Percentiles rank a stretch among this genome's conserved stretches.
These are phyloP conservation scores for Erinaceus europaeus DNA, from an alignment of 2,113 vertebrate species.

Conservation along the genomic window DNA sequence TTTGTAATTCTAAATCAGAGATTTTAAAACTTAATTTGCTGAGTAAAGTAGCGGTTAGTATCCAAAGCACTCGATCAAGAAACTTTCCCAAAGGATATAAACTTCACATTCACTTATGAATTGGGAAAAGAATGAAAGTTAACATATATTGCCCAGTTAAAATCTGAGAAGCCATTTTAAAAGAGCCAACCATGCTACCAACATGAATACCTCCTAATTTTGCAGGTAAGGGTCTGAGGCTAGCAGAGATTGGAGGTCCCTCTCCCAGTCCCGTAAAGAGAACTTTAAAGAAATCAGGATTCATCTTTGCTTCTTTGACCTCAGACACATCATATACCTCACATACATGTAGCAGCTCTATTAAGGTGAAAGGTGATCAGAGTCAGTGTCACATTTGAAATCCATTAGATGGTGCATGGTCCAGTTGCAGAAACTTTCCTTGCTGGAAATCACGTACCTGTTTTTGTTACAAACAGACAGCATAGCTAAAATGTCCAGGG, in stretches of 20 bases:
- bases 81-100: background rate
- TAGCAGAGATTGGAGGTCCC: background rate
- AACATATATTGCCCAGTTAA: background rate
- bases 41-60: background rate
- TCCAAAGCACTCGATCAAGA: background rate
- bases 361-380: background rate
- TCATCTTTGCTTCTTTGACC: background rate
- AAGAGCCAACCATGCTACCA: no score
- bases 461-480: background rate
- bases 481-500: background rate
- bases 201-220: fast-evolving
- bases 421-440: background rate
- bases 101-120: background rate
- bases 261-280: background rate
- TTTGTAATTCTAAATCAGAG: background rate
- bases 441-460: background rate
- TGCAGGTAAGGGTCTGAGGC: background rate
- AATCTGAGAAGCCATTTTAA: background rate
- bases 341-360: background rate
- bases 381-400: background rate
- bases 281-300: background rate
- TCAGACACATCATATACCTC: background rate
- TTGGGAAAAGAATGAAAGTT: background rate
- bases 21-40: background rate
- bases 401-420: background rate